Base-by-base conservation (phyloP, 2,113 vertebrate genomes). In the Pluvialis apricaria region DNA sequence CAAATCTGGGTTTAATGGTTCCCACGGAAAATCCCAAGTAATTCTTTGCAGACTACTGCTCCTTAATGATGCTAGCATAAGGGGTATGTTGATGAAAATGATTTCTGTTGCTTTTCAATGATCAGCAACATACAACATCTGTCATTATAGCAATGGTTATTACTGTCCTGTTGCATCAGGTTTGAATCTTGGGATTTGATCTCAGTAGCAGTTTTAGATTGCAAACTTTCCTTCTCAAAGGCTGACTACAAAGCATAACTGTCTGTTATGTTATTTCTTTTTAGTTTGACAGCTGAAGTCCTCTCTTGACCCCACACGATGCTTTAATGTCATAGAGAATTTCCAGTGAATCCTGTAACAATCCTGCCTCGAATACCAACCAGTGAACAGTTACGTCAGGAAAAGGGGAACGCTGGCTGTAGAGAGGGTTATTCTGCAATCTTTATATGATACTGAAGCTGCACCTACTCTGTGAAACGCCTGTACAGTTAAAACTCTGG, bases 161-260 rank as follows among this genome's bases (percentile, higher is more conserved):
- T 97, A 58, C 94, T 49, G 58, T 22, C 42, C 28, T 55, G 32
- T 97, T 96, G 86, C 86, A 92, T 96, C 87, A 94, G 86, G 29
- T 96, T 91, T 86, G 54, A 94, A 55, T 75, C 69, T 85, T 94
- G 91, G 86, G 73, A 92, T 95, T 92, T 96, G 94, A 88, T 64
- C 47, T 94, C 69, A 47, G 11, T 57, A 92, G 70, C 40, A 71
- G 40, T 88, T 97, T 96, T 64, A 70, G 76, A 86, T 69, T 47
- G 61, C 28, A 85, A 61, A 88, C 60, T 88, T 96, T 65, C 90
- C 54, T 96, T 52, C 57, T 47, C 62, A 36, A 72, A 64, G 89
- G 45, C 34, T 45, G 70, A 86, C 80, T 49, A 88, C 75, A 83
- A 95, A 75, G 40, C 25, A 29, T 14, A 61, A 29, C 80, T 58